Evolutionary conservation across 2,113 vertebrate species (phyloP).

Genomic region (Parotia lawesii): DNA sequence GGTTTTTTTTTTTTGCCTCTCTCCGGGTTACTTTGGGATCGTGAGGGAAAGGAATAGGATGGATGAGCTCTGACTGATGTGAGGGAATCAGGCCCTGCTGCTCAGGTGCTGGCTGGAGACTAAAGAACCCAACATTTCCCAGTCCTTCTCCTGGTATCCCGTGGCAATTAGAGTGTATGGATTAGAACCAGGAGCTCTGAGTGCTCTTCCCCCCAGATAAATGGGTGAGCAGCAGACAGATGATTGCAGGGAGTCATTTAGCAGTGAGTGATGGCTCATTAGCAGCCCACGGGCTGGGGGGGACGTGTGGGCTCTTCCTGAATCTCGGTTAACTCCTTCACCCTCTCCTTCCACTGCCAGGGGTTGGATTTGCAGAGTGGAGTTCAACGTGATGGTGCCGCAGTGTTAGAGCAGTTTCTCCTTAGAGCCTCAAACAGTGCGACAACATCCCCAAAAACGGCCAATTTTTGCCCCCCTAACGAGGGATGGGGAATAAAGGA

Average conservation of each 20-base stretch:
- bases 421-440: neutral
- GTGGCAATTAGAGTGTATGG: neutral
- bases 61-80: rapidly evolving
- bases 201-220: neutral
- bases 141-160: neutral
- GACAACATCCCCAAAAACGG: neutral
- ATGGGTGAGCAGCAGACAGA: neutral
- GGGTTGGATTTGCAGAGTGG: neutral
- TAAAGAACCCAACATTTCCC: neutral
- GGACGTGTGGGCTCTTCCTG: neutral
- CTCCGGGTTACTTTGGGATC: neutral
- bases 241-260: neutral
- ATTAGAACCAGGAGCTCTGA: neutral
- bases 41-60: neutral
- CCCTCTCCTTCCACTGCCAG: neutral
- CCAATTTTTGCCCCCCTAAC: neutral
- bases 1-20: neutral
- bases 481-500: neutral
- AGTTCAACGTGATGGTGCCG: neutral
- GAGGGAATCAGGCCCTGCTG: neutral
- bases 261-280: constrained; percentile 42
- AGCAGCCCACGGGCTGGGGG: constrained; percentile 20
- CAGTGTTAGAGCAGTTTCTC: neutral
- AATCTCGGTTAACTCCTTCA: neutral
- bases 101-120: neutral